phyloP scores from a whole-genome alignment of 1,140 invertebrate species.

The Leptonema lineaticorne region DNA sequence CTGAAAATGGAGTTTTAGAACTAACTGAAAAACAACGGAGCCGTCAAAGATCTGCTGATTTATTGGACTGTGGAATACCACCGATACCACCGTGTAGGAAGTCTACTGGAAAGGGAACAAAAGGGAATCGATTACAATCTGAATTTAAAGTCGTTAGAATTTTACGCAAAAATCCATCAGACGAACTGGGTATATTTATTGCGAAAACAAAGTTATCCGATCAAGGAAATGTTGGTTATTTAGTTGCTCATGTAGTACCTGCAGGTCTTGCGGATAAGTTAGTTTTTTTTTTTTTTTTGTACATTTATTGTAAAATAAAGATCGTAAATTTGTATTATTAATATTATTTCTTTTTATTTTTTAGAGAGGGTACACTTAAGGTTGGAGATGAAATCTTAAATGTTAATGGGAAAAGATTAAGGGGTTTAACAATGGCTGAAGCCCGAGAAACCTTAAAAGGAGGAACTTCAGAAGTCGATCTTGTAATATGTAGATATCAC shows the following conservation, averaged over 20 bases:
- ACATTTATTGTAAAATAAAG: background rate
- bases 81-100: conserved; percentile 55
- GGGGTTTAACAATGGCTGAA: conserved; percentile 74
- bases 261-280: conserved; percentile 76
- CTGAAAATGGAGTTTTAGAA: conserved; percentile 51
- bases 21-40: conserved; percentile 53
- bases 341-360: conserved; percentile 43
- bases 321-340: conserved; percentile 16
- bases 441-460: conserved; percentile 69
- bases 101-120: conserved; percentile 46
- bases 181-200: conserved; percentile 83
- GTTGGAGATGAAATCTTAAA: conserved; percentile 83
- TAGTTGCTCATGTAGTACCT: conserved; percentile 80
- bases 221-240: conserved; percentile 71
- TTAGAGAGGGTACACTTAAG: conserved; percentile 72
- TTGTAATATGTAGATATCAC: conserved; percentile 64
- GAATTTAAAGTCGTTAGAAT: conserved; percentile 68
- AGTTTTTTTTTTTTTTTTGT: no score
- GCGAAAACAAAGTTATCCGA: conserved; percentile 70
- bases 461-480: conserved; percentile 69
- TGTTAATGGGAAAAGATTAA: conserved; percentile 75
- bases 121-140: conserved; percentile 51
- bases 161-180: conserved; percentile 62
- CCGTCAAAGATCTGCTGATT: conserved; percentile 50
- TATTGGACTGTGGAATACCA: conserved; percentile 50